Evolutionary conservation across 2,888 invertebrate genomes (phyloP), one percentile per base, ranked within the genome.

Genomic region (Holacanthella duospinosa): DNA sequence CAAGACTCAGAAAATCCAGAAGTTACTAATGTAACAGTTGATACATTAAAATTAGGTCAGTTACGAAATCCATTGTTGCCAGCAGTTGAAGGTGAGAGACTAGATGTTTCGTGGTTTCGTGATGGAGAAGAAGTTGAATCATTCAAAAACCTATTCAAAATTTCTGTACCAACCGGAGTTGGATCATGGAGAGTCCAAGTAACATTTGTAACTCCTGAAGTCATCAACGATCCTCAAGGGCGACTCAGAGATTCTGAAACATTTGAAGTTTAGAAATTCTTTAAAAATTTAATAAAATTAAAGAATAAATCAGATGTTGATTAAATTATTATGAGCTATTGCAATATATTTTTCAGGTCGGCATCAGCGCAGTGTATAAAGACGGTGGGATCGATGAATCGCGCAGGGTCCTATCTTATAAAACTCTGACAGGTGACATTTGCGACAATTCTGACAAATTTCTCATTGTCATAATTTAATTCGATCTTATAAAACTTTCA

Each of bases 161-260:
- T 43, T 59, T 6, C 24, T 36, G 59, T n/a, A 2, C 25, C 19
- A n/a, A 55, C 29, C 2, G 12, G 21, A 1, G 4, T 29, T 1
- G 66, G 64, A 0, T 57, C 28, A 2, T 71, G 71, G 71, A 57
- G 36, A 1, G 68, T 71, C 3, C 25, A 48, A 19, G 68, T 66
- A 0, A 53, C 55, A 9, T 66, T 68, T 26, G 21, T 59, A 19
- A 69, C 68, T 12, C 64, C 67, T 2, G 66, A 69, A 62, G 65
- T 71, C 2, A 59, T 64, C 29, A 19, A 21, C 43, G 71, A 71
- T 48, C 66, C 66, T n/a, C 21, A 48, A n/a, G 25, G 25, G 3
- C 48, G 43, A 2, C 59, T 59, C 43, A 43, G 24, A 2, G 59
- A 59, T 21, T 44, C 59, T 21, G 3, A 21, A 24, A 2, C 6